phyloP scores from a whole-genome alignment of 2,888 invertebrate genomes.

The Habroteleia sp. region DNA sequence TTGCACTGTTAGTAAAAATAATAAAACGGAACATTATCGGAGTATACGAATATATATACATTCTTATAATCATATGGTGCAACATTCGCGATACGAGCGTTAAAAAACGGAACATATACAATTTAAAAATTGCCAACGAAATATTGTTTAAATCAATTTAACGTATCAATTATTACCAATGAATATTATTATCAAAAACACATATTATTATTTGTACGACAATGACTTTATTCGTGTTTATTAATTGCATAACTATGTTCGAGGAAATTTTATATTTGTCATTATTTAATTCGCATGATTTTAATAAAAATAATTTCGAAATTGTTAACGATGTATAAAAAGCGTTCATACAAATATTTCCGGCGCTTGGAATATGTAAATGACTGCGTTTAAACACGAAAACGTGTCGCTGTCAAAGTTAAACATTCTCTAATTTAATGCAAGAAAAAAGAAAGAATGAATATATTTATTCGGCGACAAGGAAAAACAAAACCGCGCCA shows the following conservation, averaged over 20 bases:
- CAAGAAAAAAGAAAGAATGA: conserved; percentile 12
- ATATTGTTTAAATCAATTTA: no score
- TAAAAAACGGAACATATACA: not conserved
- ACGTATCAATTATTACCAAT: no score
- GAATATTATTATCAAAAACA: no score
- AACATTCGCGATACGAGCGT: not conserved
- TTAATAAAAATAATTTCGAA: no score
- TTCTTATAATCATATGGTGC: conserved; percentile 1
- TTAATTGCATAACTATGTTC: no score
- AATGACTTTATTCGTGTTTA: no score
- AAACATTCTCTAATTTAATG: conserved; percentile 28
- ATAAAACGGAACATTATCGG: conserved; percentile 73
- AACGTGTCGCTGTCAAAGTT: conserved; percentile 33
- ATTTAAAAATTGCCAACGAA: no score
- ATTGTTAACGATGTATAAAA: no score
- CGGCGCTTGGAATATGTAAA: not conserved
- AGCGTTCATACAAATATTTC: conserved; percentile 8
- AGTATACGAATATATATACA: no score
- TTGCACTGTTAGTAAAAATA: conserved; percentile 71
- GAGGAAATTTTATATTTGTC: no score
- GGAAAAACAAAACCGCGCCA: not conserved
- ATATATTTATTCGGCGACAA: conserved; percentile 30
- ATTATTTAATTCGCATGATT: no score
- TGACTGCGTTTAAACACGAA: conserved; percentile 8
- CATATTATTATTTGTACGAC: no score